Conservation (phyloP, 2,797 vertebrate genomes). For the Apogon hyalosoma region DNA sequence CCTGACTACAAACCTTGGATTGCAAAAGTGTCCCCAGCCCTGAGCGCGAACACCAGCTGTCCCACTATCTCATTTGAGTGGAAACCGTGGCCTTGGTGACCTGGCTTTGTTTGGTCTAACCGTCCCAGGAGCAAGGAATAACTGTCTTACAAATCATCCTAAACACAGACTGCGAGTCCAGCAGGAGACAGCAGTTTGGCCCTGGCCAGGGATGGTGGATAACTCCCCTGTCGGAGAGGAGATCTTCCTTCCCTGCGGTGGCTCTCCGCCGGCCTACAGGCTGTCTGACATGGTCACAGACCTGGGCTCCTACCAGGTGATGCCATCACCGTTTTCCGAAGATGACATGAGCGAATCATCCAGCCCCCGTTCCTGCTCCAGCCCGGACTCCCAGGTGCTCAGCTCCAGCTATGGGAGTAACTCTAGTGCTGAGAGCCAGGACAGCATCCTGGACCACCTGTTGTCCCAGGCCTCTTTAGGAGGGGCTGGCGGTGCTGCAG, state of each 20-base stretch:
- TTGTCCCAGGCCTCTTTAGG: conserved; percentile 91
- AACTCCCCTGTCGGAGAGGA: conserved; percentile 87
- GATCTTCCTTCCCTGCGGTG: conserved; percentile 80
- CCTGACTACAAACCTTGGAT: conserved; percentile 62
- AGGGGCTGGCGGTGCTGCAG: conserved; percentile 8
- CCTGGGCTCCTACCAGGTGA: conserved; percentile 88
- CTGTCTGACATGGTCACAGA: conserved; percentile 88
- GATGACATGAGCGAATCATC: conserved; percentile 92
- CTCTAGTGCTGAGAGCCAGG: conserved; percentile 88
- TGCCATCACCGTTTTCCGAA: conserved; percentile 92
- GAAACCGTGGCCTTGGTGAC: conserved; percentile 37
- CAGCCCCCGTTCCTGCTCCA: conserved; percentile 93
- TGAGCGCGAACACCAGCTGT: conserved; percentile 52
- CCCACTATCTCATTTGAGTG: conserved; percentile 36
- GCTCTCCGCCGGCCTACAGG: conserved; percentile 77
- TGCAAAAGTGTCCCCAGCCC: conserved; percentile 25
- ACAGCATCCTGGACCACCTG: conserved; percentile 92
- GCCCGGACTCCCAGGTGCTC: conserved; percentile 90
- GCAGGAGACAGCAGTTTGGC: conserved; percentile 34
- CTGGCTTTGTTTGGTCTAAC: conserved; percentile 47
- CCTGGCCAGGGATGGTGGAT: conserved; percentile 91
- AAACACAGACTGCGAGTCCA: conserved; percentile 43
- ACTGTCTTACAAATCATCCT: conserved; percentile 31
- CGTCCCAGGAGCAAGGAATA: conserved; percentile 48
- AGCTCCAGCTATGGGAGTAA: conserved; percentile 91